Evolutionary conservation across 2,888 invertebrate genomes (phyloP).

Genomic region (Ophion obscuratus): DNA sequence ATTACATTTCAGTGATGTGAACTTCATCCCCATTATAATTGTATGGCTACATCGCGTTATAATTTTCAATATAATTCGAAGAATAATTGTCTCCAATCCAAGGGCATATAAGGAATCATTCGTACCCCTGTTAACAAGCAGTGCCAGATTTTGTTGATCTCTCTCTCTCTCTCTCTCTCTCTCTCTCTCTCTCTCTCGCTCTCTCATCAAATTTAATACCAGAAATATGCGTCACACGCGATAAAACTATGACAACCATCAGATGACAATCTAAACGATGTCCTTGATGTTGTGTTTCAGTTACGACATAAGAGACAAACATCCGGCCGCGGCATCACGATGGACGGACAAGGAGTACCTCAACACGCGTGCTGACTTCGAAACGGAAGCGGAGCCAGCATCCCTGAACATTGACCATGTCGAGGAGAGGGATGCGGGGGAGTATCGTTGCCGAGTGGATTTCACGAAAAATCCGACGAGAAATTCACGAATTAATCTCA

Average conservation of each 20-base stretch:
- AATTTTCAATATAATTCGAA: no score
- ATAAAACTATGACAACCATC: neutral
- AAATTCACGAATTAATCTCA: conserved; percentile 90
- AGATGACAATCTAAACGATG: neutral
- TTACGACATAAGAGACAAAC: conserved; percentile 88
- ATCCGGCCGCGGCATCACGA: conserved; percentile 87
- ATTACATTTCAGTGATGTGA: no score
- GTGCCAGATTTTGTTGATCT: no score
- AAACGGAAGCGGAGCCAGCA: conserved; percentile 88
- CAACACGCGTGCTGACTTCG: conserved; percentile 89
- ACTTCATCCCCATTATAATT: no score
- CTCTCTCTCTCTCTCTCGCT: no score
- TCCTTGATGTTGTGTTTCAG: conserved; percentile 84
- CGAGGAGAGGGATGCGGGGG: conserved; percentile 89
- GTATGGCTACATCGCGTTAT: no score
- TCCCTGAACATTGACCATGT: conserved; percentile 89
- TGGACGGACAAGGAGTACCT: conserved; percentile 89
- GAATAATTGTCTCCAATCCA: no score
- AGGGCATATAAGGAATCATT: no score
- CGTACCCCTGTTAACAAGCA: no score
- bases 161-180: no score
- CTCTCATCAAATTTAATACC: neutral
- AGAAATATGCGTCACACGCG: neutral
- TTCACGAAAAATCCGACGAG: conserved; percentile 92
- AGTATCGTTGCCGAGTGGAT: conserved; percentile 93